Evolutionary conservation across 2,797 vertebrate species (phyloP).

Genomic region (Epinephelus malabaricus): DNA sequence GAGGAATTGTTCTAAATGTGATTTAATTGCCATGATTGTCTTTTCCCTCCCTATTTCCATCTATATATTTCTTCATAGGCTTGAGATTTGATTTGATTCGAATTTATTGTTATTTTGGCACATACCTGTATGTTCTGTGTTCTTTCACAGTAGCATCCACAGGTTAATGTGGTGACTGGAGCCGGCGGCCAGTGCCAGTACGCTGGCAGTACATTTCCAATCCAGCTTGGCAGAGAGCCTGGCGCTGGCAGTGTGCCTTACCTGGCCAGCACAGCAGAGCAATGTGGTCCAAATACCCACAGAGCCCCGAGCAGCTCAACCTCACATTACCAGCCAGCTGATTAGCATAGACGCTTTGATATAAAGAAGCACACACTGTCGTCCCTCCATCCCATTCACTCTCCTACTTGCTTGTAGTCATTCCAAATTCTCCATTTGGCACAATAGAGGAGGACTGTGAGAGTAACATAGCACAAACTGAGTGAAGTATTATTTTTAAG

Average conservation of each 20-base stretch:
- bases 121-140: constrained; percentile 29
- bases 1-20: no score
- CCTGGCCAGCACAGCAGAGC: constrained; percentile 63
- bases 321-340: constrained; percentile 73
- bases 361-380: constrained; percentile 66
- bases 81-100: constrained; percentile 15
- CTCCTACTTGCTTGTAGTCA: constrained; percentile 42
- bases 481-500: constrained; percentile 36
- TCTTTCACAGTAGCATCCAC: constrained; percentile 47
- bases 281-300: constrained; percentile 71
- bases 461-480: constrained; percentile 28
- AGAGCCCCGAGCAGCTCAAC: constrained; percentile 65
- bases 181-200: constrained; percentile 35
- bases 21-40: neutral
- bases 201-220: constrained; percentile 49
- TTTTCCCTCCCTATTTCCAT: neutral
- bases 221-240: constrained; percentile 62
- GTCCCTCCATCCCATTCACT: constrained; percentile 53
- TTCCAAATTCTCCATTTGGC: constrained; percentile 65
- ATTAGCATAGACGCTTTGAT: constrained; percentile 79
- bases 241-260: constrained; percentile 63
- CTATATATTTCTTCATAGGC: constrained; percentile 17
- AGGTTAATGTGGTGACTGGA: constrained; percentile 65
- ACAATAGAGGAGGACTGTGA: constrained; percentile 36
- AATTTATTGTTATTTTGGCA: constrained; percentile 24